Conservation (phyloP, 2,113 vertebrate genomes). For the Cranoglanis bouderius region DNA sequence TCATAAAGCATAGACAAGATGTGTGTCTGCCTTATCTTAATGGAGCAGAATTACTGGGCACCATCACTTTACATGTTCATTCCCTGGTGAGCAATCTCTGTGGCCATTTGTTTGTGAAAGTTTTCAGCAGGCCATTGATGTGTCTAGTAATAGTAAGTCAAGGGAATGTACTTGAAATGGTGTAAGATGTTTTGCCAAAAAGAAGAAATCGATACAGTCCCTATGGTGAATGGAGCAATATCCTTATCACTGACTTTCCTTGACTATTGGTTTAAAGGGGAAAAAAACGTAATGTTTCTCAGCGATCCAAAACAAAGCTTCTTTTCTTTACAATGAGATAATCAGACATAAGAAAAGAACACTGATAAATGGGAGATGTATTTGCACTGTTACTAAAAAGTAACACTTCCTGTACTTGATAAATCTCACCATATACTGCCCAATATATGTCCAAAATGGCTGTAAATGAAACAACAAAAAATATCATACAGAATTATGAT, state of each 20-base stretch:
- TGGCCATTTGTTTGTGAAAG: not conserved
- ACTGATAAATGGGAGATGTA: not conserved
- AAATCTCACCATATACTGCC: not conserved
- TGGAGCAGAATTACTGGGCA: not conserved
- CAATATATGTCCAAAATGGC: not conserved
- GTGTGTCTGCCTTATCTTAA: conserved; percentile 5
- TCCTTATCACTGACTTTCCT: not conserved
- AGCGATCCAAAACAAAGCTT: not conserved
- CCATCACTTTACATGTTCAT: not conserved
- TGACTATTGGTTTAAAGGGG: not conserved
- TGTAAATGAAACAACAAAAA: not conserved
- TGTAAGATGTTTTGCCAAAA: not conserved
- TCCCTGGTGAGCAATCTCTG: not conserved
- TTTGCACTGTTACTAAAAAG: not conserved
- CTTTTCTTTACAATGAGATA: not conserved
- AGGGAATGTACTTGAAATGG: not conserved
- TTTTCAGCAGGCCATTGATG: not conserved
- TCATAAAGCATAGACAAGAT: conserved; percentile 11
- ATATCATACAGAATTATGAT: not conserved
- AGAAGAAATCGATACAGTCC: not conserved
- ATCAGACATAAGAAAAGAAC: not conserved
- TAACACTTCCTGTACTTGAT: not conserved
- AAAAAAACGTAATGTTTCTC: not conserved
- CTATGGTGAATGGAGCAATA: not conserved
- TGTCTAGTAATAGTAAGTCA: not conserved